Evolutionary conservation across 2,797 vertebrate species (phyloP).

Genomic region (Eulemur coronatus): DNA sequence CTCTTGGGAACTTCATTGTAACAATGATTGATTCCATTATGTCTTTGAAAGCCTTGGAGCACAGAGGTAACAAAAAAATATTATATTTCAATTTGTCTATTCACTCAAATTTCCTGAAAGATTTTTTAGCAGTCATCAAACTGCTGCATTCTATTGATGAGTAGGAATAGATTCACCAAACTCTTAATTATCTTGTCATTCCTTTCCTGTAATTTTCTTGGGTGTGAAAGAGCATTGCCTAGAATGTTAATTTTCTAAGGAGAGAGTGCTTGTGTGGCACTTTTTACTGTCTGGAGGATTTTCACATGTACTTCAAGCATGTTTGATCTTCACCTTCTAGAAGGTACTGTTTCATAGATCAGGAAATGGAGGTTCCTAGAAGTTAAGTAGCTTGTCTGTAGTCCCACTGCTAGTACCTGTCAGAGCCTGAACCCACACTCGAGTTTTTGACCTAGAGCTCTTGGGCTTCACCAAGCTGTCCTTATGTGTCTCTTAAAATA

Average conservation of each 20-base stretch:
- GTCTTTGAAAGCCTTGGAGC: not conserved
- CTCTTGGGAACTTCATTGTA: not conserved
- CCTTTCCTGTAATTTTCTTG: not conserved
- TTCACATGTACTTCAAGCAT: not conserved
- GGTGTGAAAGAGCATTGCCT: not conserved
- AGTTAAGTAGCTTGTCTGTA: not conserved
- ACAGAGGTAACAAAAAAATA: not conserved
- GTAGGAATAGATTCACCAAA: not conserved
- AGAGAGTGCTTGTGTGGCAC: not conserved
- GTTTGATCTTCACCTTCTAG: not conserved
- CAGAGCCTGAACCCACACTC: not conserved
- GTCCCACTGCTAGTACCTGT: no score
- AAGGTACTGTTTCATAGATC: not conserved
- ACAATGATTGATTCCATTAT: not conserved
- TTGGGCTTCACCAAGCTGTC: not conserved
- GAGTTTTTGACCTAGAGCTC: not conserved
- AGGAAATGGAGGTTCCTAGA: not conserved
- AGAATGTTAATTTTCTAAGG: not conserved
- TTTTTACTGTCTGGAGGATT: not conserved
- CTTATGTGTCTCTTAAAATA: not conserved
- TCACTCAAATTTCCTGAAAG: not conserved
- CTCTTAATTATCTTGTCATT: not conserved
- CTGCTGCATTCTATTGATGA: not conserved
- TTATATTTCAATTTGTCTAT: not conserved
- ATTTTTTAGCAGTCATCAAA: constrained; percentile 6